Evolutionary conservation across 2,888 invertebrate genomes (phyloP), one percentile per base, ranked within the genome.

Genomic region (Amorpha juglandis): DNA sequence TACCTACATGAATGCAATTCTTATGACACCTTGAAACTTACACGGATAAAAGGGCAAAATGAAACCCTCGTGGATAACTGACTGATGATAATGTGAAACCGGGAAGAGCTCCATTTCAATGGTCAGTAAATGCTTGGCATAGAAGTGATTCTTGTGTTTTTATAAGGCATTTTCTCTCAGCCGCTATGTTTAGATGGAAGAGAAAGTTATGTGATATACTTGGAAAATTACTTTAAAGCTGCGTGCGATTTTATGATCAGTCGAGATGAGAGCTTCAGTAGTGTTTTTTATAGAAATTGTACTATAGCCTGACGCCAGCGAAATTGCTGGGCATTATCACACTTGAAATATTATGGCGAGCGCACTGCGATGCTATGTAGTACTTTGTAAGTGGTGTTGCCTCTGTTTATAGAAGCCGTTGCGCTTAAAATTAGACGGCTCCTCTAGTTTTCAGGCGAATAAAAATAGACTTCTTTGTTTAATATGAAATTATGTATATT

Each of bases 1-100:
- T 58, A 80, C 84, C 82, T 27, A 1, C 1, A 27, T 84, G 83
- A 84, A 79, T 81, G 78, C 78, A 83, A 84, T 87, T 83, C 79
- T 73, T 81, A 78, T 76, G 77, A 70, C 66, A 76, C 71, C 63
- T 80, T 77, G 73, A 76, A 78, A 71, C 68, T 65, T 67, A 69
- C 68, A 68, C 70, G 70, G 72, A 74, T 71, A 74, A 71, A 75
- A 68, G 71, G 69, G 68, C 65, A 51, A 69, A 71, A n/a, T 72
- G 19, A 19, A 9, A 50, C 19, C 42, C 9, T 45, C 45, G 14
- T 45, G 45, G 12, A 45, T 14, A 14, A 1, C 12, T 14, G 45
- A 45, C 45, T 45, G 45, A 52, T 64, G 53, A 64, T 64, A 62
- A 53, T 52, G 67, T 67, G 71, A 58, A 69, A 70, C 69, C 70